A percentile compares a stretch with the other conserved stretches of the same genome.
Conservation (phyloP, 2,113 vertebrate species). For the Callocephalon fimbriatum region DNA sequence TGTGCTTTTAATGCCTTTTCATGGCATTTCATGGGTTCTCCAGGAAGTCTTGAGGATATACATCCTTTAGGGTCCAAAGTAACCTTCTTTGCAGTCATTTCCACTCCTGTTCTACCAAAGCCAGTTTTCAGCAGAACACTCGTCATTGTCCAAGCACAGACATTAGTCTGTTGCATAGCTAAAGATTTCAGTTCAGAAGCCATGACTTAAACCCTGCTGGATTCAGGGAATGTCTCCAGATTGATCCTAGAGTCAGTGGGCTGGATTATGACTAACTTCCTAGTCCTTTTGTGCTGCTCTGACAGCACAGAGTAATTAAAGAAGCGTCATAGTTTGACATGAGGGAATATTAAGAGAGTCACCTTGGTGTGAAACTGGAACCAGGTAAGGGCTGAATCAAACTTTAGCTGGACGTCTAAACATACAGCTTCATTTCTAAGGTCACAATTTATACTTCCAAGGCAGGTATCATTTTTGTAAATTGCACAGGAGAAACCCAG, state of each 20-base stretch:
- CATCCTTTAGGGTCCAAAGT: background rate
- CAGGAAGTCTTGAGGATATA: background rate
- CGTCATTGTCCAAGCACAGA: background rate
- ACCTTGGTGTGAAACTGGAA: background rate
- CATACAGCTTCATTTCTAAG: background rate
- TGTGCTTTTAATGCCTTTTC: background rate
- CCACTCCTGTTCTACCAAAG: background rate
- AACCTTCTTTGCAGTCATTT: background rate
- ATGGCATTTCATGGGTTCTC: background rate
- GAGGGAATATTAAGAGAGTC: background rate
- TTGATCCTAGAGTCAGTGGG: background rate
- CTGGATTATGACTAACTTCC: background rate
- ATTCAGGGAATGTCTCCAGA: background rate
- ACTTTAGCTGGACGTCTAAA: background rate
- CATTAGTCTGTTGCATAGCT: background rate
- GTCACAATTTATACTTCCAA: background rate
- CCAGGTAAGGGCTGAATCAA: background rate
- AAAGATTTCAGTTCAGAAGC: background rate
- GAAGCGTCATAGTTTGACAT: background rate
- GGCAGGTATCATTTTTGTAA: background rate
- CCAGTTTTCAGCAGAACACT: background rate
- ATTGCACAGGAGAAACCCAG: background rate
- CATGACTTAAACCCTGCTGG: background rate
- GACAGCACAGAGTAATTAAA: background rate
- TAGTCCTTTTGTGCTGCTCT: background rate